Percentiles rank a stretch among this genome's conserved stretches.
These are phyloP conservation scores for Sebastes diaconus DNA, from an alignment of 2,797 vertebrate genomes.

Conservation along the genomic window DNA sequence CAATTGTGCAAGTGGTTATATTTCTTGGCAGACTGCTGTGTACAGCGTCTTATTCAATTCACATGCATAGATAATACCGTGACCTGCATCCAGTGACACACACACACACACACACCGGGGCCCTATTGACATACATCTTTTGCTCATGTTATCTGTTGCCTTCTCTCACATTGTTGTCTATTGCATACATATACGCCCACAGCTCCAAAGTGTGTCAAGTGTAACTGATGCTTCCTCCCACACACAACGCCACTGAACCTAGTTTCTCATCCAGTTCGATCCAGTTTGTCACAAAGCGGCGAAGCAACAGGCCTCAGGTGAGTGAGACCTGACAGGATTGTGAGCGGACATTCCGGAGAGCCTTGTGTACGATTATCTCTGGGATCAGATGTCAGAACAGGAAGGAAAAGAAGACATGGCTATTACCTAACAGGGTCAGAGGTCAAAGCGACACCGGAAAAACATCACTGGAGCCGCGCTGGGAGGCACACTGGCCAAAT, in stretches of 20 bases:
- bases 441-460: conserved; percentile 3
- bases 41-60: background rate
- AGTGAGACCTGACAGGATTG: conserved; percentile 34
- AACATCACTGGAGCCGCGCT: background rate
- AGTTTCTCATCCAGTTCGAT: conserved; percentile 44
- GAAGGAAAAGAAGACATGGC: background rate
- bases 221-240: conserved; percentile 41
- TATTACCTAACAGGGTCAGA: conserved; percentile 39
- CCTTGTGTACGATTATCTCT: conserved; percentile 14
- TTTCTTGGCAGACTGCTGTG: background rate
- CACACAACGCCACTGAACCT: conserved; percentile 26
- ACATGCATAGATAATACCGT: background rate
- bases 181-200: background rate
- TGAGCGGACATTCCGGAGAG: conserved; percentile 28
- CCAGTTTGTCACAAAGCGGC: conserved; percentile 49
- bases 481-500: background rate
- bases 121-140: conserved; percentile 5
- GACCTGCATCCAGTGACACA: background rate
- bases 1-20: background rate
- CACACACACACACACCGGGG: background rate
- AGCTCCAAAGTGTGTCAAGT: conserved; percentile 8
- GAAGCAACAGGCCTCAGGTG: conserved; percentile 35
- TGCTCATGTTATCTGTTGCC: conserved; percentile 16
- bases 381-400: conserved; percentile 28
- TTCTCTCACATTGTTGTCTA: conserved; percentile 14